phyloP scores from a whole-genome alignment of 2,888 invertebrate species.

The Nemurella pictetii region DNA sequence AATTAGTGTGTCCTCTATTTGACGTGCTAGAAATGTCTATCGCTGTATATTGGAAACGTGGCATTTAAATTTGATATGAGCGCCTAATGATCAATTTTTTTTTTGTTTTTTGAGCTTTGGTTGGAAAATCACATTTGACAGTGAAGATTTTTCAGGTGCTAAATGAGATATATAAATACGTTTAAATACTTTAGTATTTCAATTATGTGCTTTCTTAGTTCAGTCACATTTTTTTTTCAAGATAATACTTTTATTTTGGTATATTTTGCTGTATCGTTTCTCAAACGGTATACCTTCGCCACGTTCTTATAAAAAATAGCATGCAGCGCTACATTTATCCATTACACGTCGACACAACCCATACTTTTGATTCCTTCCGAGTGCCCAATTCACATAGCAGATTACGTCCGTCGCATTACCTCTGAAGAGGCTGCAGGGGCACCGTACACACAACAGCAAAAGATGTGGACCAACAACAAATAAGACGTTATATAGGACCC shows the following conservation, averaged over 20 bases:
- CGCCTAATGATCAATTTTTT: not conserved
- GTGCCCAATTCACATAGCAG: not conserved
- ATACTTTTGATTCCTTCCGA: not conserved
- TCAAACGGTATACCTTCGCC: no score
- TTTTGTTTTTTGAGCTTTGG: no score
- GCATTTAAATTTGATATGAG: not conserved
- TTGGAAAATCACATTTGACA: no score
- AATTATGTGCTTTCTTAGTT: no score
- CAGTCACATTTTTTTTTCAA: no score
- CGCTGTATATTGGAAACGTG: not conserved
- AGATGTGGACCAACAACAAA: conserved; percentile 26
- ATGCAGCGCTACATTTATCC: not conserved
- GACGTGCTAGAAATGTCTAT: not conserved
- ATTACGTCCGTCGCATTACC: conserved; percentile 9
- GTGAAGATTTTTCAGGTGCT: no score
- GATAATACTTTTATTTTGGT: no score
- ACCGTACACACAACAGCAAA: conserved; percentile 3
- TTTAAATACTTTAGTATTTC: no score
- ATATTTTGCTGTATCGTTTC: no score
- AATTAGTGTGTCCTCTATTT: not conserved
- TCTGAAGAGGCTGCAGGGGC: conserved; percentile 6
- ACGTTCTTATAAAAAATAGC: not conserved
- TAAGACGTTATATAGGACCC: conserved; percentile 25
- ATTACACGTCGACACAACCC: no score
- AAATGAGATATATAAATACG: no score